Evolutionary conservation across 2,888 invertebrate genomes (phyloP), one percentile per base, ranked within the genome.

Genomic region (Volucella inanis): DNA sequence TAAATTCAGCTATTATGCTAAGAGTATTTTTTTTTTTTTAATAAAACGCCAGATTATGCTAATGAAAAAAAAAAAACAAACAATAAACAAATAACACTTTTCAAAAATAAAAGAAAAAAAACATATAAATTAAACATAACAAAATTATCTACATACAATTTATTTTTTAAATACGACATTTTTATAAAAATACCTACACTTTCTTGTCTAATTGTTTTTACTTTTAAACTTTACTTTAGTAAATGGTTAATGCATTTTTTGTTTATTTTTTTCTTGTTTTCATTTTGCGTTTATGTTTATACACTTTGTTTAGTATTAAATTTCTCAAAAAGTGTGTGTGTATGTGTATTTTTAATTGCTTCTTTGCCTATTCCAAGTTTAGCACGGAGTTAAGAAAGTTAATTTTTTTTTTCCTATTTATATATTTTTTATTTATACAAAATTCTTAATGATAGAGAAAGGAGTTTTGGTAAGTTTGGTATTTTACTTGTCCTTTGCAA

Each of bases 401-500:
- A 47, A 41, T 14, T 12, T 41, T 50, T n/a, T 18, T 4, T 1
- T 10, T 62, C 52, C 2, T 52, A 15, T 59, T 67, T 31, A 18
- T 10, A 2, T 64, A 45, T 61, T 59, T 67, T 49, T 72, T 61
- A 50, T 70, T 64, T 78, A 70, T 78, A 77, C 59, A 84, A 75
- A 84, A 84, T 75, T 74, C 83, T 83, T 68, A 78, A 22, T 52
- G n/a, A 55, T 70, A 68, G 68, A 74, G 64, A 74, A 62, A 64
- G 54, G 41, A 64, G 31, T 22, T 79, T 72, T 50, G 61, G 15
- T 65, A 47, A 61, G 45, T 31, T 6, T 31, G 55, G 67, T n/a
- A 61, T 65, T 41, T 47, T 18, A 43, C n/a, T 22, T 57, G 52
- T 39, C 38, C 59, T 54, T 67, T 62, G 41, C 61, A 54, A 45